Percentiles rank a stretch among this genome's conserved stretches.
These are phyloP conservation scores for Sporophila hypoxantha DNA, from an alignment of 2,113 vertebrate species.

Conservation along the genomic window DNA sequence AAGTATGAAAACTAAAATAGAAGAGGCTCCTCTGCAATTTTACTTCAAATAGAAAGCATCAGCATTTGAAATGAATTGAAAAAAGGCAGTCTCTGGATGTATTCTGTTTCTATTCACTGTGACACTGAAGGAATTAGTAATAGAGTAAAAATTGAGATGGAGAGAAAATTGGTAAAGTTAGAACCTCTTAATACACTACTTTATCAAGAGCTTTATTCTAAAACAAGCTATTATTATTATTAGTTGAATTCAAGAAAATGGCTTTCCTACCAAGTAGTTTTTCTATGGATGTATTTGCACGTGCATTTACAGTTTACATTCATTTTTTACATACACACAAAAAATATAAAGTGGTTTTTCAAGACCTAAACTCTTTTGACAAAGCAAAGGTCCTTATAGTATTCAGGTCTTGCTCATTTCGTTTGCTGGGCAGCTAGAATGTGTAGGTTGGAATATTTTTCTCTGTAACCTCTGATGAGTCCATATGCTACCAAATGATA, in stretches of 20 bases:
- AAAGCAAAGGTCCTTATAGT: neutral
- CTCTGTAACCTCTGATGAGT: neutral
- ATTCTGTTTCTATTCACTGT: neutral
- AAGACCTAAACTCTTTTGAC: neutral
- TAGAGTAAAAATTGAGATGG: neutral
- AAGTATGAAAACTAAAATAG: neutral
- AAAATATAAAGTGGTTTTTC: neutral
- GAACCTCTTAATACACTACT: neutral
- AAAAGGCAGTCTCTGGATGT: neutral
- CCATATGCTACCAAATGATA: too few relatives aligned
- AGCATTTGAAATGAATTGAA: neutral
- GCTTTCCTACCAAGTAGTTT: neutral
- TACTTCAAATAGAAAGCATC: neutral
- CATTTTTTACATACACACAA: neutral
- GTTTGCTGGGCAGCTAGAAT: neutral
- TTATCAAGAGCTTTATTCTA: neutral
- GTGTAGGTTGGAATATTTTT: neutral
- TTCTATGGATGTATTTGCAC: neutral
- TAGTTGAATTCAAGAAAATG: neutral
- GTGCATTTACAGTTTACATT: neutral
- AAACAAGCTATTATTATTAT: neutral
- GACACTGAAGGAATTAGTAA: neutral
- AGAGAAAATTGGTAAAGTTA: neutral
- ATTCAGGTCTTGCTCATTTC: neutral
- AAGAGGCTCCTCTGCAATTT: neutral